Evolutionary conservation across 1,140 invertebrate species (phyloP), one percentile per base, ranked within the genome.

Genomic region (Drosophila neocordata): DNA sequence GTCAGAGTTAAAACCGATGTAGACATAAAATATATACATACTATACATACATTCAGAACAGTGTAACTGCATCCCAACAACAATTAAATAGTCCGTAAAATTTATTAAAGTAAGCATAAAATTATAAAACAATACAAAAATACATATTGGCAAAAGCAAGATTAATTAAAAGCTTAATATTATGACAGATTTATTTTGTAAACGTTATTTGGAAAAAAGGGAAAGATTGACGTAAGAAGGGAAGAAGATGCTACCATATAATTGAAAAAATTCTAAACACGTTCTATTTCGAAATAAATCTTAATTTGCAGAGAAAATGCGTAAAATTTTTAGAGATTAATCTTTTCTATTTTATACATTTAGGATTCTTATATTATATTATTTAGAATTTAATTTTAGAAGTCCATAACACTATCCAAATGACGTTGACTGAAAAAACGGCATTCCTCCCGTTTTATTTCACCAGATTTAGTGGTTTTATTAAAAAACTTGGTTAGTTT

Each of bases 401-500:
- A 91, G 1, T 91, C 90, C 1, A 61, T 41, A 27, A 90, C 87
- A 69, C 64, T 89, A 22, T 77, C 73, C 18, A 95, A 91, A 84
- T 91, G 92, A 73, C 94, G 90, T 76, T 94, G 92, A 31, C 92
- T 93, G 69, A 94, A 94, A 77, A 94, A 94, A 61, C 93, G 92
- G 66, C 94, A 94, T 34, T 88, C 84, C 67, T 92, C 92, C 20
- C 93, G 92, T 34, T 92, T 92, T 34, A 90, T 82, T 11, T 91
- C 92, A 18, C 92, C 87, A 24, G 90, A 90, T 41, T 92, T 91
- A 7, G 75, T 80, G 34, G 89, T 76, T n/a, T 83, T 85, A 78
- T 92, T 92, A 34, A 95, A 95, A 78, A 95, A 95, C 51, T 93
- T 93, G 27, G 93, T 95, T 6, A 95, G 94, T 92, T 80, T 91